Conservation (phyloP, 2,797 vertebrate genomes). For the Triplophysa yarkandensis region DNA sequence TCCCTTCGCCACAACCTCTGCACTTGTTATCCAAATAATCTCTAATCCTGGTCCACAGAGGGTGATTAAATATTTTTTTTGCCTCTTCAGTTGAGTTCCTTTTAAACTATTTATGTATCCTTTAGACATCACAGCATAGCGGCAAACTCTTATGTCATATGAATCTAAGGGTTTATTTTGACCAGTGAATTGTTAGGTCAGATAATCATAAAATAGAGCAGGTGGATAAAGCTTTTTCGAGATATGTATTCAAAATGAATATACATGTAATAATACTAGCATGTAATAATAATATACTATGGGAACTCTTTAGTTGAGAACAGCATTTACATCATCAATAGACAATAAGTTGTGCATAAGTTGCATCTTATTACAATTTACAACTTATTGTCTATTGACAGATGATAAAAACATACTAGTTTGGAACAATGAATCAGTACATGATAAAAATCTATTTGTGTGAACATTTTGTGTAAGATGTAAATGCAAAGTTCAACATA, state of each 20-base stretch:
- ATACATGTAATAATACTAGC: too few relatives aligned
- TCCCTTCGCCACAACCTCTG: conserved; percentile 4
- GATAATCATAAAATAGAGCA: conserved; percentile 1
- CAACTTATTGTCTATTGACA: too few relatives aligned
- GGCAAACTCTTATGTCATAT: conserved; percentile 1
- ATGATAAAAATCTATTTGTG: too few relatives aligned
- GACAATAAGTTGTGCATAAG: too few relatives aligned
- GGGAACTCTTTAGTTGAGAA: not conserved
- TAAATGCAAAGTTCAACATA: too few relatives aligned
- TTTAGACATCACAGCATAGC: conserved; percentile 41
- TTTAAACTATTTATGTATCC: not conserved
- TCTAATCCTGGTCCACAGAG: conserved; percentile 67
- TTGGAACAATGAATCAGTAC: too few relatives aligned
- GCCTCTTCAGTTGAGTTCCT: not conserved
- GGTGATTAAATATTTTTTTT: conserved; percentile 68
- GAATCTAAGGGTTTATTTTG: not conserved
- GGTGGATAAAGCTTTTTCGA: not conserved
- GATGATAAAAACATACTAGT: too few relatives aligned
- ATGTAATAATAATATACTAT: not conserved
- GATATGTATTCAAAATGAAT: conserved; percentile 17
- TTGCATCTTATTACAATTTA: too few relatives aligned
- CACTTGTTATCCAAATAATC: conserved; percentile 61
- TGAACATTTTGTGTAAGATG: too few relatives aligned
- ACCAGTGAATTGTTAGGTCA: conserved; percentile 10
- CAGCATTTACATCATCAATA: not conserved